Percentiles rank a stretch among this genome's conserved stretches.
Conservation (phyloP, 1,140 invertebrate genomes). For the Holcopasites calliopsidis region DNA sequence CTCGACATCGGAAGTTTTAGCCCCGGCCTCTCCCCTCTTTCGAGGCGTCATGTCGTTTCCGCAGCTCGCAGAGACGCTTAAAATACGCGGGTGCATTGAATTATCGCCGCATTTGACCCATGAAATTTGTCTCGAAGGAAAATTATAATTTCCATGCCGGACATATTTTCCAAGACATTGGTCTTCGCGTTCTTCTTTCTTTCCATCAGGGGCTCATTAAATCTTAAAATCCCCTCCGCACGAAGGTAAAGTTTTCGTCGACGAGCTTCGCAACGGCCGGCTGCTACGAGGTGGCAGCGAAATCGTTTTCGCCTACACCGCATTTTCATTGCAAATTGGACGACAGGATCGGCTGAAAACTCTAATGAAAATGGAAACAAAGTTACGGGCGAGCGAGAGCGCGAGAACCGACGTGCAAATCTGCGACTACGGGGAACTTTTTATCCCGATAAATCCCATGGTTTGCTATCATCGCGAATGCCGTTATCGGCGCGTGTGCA, state of each 20-base stretch:
- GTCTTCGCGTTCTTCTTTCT: no score
- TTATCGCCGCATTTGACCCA: no score
- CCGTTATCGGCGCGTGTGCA: not conserved
- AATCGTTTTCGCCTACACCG: not conserved
- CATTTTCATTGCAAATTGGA: constrained; percentile 15
- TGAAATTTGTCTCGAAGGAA: no score
- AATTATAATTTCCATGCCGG: no score
- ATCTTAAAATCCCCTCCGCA: not conserved
- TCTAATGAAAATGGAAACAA: constrained; percentile 11
- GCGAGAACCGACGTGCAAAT: not conserved
- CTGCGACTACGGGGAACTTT: not conserved
- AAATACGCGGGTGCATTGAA: no score
- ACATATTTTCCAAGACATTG: no score
- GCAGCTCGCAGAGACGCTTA: no score
- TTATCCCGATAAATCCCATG: not conserved
- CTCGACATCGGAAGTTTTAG: no score
- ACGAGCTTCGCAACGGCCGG: not conserved
- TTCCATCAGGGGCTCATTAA: not conserved
- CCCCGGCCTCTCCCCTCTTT: no score
- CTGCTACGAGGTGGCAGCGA: no score
- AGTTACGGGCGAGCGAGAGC: not conserved
- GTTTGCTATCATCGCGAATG: not conserved
- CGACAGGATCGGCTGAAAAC: not conserved
- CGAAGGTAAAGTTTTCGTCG: not conserved
- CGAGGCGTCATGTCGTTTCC: no score